These are phyloP conservation scores for Psittacula echo DNA, from an alignment of 2,797 vertebrate species.

Conservation along the genomic window DNA sequence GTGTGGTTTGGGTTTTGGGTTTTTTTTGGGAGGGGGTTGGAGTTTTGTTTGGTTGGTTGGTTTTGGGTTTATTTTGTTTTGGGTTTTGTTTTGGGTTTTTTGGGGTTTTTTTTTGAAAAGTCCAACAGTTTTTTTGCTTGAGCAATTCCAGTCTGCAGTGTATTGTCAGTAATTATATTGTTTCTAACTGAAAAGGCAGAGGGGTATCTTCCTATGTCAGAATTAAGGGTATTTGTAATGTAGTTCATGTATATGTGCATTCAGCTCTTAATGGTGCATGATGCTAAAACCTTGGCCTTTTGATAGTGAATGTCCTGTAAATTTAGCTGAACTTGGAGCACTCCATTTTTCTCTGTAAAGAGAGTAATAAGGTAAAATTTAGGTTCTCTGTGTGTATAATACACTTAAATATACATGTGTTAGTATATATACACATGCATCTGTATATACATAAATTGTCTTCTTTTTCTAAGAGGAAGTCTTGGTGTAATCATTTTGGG, in stretches of 20 bases:
- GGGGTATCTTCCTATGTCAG: not conserved
- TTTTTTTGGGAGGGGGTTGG: too few relatives aligned
- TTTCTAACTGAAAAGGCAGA: not conserved
- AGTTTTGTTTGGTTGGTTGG: too few relatives aligned
- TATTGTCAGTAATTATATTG: not conserved
- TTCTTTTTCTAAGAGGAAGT: not conserved
- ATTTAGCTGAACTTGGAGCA: not conserved
- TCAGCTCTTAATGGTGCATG: not conserved
- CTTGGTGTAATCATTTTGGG: not conserved
- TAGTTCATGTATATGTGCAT: not conserved
- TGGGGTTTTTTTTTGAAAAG: not conserved
- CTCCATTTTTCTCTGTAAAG: not conserved
- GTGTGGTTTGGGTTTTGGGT: not conserved
- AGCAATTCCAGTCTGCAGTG: not conserved
- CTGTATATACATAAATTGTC: fast-evolving
- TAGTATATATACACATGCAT: not conserved
- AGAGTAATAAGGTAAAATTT: not conserved
- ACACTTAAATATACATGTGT: not conserved
- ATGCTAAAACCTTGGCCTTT: not conserved
- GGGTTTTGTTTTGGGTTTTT: too few relatives aligned
- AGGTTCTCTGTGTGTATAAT: not conserved
- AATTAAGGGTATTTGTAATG: not conserved
- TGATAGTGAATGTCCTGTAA: not conserved
- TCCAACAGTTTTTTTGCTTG: not conserved
- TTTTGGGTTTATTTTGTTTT: too few relatives aligned